Conservation (phyloP, 2,797 vertebrate genomes). For the Ataeniobius toweri region DNA sequence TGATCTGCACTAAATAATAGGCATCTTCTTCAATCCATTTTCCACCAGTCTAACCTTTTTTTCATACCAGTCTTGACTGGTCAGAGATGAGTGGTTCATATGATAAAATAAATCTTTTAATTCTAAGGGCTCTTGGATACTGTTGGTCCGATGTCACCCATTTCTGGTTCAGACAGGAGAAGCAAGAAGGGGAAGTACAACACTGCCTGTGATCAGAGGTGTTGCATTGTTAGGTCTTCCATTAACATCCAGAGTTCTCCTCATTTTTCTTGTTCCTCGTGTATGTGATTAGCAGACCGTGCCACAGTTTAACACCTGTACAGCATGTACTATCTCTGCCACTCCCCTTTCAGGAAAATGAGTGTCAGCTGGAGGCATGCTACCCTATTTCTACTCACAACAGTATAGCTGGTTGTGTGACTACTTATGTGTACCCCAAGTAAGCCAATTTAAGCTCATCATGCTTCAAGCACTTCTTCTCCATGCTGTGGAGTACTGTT, state of each 20-base stretch:
- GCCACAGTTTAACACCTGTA: conserved; percentile 37
- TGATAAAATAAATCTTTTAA: conserved; percentile 54
- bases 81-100: neutral
- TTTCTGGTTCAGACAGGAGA: conserved; percentile 57
- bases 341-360: conserved; percentile 52
- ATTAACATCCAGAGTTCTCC: conserved; percentile 40
- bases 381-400: conserved; percentile 67
- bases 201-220: conserved; percentile 43
- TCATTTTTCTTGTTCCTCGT: conserved; percentile 21
- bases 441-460: conserved; percentile 48
- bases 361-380: conserved; percentile 61
- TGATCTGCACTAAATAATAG: neutral
- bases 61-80: conserved; percentile 5
- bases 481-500: conserved; percentile 31
- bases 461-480: conserved; percentile 37
- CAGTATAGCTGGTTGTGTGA: conserved; percentile 42
- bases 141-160: conserved; percentile 32
- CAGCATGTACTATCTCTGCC: conserved; percentile 36
- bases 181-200: conserved; percentile 57
- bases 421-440: conserved; percentile 41
- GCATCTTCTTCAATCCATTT: neutral
- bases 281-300: conserved; percentile 44
- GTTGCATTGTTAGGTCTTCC: conserved; percentile 30
- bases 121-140: conserved; percentile 41
- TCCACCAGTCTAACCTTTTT: neutral